Base-by-base conservation (phyloP, 2,888 invertebrate genomes). In the Labia minor region DNA sequence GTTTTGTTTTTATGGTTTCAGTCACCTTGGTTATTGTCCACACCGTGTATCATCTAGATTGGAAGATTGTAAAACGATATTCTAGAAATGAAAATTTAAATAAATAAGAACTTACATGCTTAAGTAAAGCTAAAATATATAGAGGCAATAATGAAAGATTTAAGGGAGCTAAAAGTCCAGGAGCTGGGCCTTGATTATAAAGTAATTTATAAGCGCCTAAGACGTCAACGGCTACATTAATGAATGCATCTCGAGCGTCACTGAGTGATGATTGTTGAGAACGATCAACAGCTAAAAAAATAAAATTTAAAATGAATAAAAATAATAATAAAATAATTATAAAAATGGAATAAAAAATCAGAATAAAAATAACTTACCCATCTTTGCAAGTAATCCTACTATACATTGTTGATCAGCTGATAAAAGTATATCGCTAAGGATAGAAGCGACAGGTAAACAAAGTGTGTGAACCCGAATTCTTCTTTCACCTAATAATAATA, bases 391-490 rank as follows among this genome's bases (percentile, higher is more conserved):
- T 70, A 99, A 79, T 66, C 94, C 94, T 66, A 94, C 83, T 71
- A 98, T 94, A 70, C 93, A 92, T 77, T 95, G 91, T 74, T 95
- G 90, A 79, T 99, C 98, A 0, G 97, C 98, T 11, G 86, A 83
- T 75, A 90, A 86, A 73, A 96, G 83, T 3, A 99, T 85, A 74
- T 97, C 97, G 1, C 87, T 83, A 67, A 98, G 76, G 72, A 86
- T 92, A 67, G 86, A 85, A 0, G 90, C 89, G 1, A 96, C 89
- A 1, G 98, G 98, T 71, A 99, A 78, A 77, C 97, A 96, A 70
- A 99, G 78, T 0, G 99, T 99, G 78, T 99, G 98, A 16, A 99
- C 98, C 69, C 99, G 86, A 76, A 99, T 99, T 72, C 98, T 84
- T 66, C 99, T 83, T 79, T 99, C 99, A 63, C 93, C 90, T 89